A percentile compares a stretch with the other conserved stretches of the same genome.
phyloP scores from a whole-genome alignment of 2,888 invertebrate species.

The Siphonodentalium dalli region DNA sequence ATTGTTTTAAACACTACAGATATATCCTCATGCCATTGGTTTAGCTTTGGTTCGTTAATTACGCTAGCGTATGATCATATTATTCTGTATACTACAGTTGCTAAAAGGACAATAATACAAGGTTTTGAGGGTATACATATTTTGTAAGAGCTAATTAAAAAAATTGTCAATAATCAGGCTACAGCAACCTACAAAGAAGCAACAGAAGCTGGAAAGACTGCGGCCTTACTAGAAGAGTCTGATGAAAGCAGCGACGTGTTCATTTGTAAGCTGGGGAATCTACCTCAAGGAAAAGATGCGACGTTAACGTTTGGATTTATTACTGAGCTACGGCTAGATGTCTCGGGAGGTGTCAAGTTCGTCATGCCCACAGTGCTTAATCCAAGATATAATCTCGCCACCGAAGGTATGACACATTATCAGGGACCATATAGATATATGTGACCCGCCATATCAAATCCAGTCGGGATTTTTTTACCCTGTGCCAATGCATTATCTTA shows the following conservation, averaged over 20 bases:
- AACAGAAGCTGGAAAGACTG: constrained; percentile 20
- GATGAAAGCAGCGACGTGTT: constrained; percentile 30
- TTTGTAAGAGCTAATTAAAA: too few relatives aligned
- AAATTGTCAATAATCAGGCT: constrained; percentile 13
- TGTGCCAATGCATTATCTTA: too few relatives aligned
- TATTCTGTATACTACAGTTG: too few relatives aligned
- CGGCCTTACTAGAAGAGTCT: constrained; percentile 25
- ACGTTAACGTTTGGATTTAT: constrained; percentile 25
- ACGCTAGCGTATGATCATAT: too few relatives aligned
- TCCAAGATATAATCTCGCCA: not conserved
- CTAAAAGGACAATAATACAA: too few relatives aligned
- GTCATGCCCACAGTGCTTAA: constrained; percentile 19
- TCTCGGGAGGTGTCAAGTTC: constrained; percentile 17
- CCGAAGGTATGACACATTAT: not conserved
- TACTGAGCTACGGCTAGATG: constrained; percentile 24
- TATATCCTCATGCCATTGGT: too few relatives aligned
- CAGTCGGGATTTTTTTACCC: too few relatives aligned
- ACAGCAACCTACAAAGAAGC: constrained; percentile 28
- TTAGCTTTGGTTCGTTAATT: too few relatives aligned
- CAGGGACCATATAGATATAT: too few relatives aligned
- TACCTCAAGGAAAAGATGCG: constrained; percentile 23
- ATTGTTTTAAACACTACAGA: too few relatives aligned
- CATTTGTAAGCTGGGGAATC: constrained; percentile 27
- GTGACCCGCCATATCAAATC: too few relatives aligned
- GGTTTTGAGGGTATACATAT: too few relatives aligned